phyloP scores from a whole-genome alignment of 2,888 invertebrate species.

The Agrochola litura region DNA sequence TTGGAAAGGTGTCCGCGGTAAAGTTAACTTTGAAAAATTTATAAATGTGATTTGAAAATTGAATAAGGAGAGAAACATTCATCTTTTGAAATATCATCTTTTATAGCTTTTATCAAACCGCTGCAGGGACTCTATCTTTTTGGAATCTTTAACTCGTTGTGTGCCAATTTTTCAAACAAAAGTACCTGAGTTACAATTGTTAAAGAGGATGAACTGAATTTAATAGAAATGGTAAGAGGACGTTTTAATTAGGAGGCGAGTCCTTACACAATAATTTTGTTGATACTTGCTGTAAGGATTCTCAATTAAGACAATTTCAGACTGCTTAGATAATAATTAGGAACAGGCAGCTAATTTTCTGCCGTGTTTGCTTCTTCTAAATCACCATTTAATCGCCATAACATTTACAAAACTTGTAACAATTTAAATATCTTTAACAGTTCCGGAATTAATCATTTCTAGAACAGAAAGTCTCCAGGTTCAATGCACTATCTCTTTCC shows the following conservation, averaged over 20 bases:
- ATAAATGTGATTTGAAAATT: constrained; percentile 40
- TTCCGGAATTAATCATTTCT: neutral
- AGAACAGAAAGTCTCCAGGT: neutral
- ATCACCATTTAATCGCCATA: neutral
- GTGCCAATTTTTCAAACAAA: neutral
- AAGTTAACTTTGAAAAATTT: constrained; percentile 51
- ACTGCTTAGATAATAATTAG: neutral
- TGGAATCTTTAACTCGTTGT: neutral
- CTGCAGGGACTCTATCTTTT: neutral
- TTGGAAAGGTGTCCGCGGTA: constrained; percentile 39
- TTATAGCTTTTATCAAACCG: neutral
- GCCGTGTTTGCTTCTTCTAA: neutral
- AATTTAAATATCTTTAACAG: neutral
- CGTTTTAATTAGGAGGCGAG: neutral
- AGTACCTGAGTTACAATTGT: neutral
- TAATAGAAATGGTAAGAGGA: neutral
- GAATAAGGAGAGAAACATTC: constrained; percentile 8
- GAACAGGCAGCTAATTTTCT: neutral
- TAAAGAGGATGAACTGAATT: neutral
- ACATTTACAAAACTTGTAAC: neutral
- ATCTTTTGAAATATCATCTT: constrained; percentile 4
- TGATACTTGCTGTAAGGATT: neutral
- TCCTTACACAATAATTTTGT: neutral
- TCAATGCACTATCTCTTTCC: neutral
- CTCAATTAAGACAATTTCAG: neutral